Evolutionary conservation across 2,113 vertebrate genomes (phyloP), one percentile per base, ranked within the genome.

Genomic region (Megaceryle maxima): DNA sequence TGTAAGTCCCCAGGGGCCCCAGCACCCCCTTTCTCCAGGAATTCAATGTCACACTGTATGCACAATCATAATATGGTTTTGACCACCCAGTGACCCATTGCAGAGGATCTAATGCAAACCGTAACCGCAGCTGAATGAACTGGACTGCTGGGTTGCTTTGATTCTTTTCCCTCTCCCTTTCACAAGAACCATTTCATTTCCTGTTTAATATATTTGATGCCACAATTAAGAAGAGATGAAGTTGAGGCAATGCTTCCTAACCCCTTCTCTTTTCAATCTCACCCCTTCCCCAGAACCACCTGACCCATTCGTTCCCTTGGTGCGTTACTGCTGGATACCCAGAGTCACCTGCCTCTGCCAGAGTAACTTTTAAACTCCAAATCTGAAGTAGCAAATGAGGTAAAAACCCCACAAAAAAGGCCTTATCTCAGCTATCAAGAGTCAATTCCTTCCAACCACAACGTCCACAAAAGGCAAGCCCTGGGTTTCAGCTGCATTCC

Each of bases 21-120:
- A 67, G 72, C 37, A 25, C 5, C 57, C 53, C 46, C 35, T 46
- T 75, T 78, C 67, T 8, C 22, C 57, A 55, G 48, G 77, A 88
- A 63, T 6, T 66, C 67, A 39, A 44, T 0, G 80, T 91, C 84
- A 88, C 80, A 66, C 82, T 73, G 37, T 24, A 35, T 59, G 72
- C 83, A 93, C 60, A 81, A 91, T 48, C 77, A 92, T 57, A 88
- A 94, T 56, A 75, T 10, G 53, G 37, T 10, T 83, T 48, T 82
- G 76, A 50, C 67, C 88, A 87, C 35, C 24, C 91, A 51, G 76
- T 79, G 95, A 94, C 91, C 94, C 91, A 79, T 39, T 81, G 16
- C 92, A 4, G 73, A 68, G 50, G 25, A 75, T 57, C 77, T 94
- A 88, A 91, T 91, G 84, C 68, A 93, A 46, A 97, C 43, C 10